Conservation (phyloP, 2,113 vertebrate species). For the Rostratula benghalensis region DNA sequence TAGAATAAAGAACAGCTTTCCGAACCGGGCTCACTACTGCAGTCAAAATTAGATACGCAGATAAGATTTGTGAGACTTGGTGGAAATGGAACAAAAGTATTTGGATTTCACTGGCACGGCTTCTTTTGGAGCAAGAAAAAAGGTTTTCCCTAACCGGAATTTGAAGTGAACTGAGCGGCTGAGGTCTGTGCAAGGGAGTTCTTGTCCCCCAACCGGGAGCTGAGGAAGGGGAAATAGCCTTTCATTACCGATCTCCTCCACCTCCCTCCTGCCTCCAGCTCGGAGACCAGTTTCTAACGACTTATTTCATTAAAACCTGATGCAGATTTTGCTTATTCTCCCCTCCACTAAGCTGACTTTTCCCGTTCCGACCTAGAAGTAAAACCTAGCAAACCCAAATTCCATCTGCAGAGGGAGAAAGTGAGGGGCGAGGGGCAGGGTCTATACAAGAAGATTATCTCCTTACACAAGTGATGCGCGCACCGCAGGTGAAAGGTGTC, state of each 20-base stretch:
- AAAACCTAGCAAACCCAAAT: not conserved
- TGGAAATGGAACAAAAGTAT: not conserved
- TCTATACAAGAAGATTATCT: not conserved
- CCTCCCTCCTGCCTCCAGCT: not conserved
- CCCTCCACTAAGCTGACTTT: not conserved
- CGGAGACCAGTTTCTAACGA: not conserved
- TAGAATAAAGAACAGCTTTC: not conserved
- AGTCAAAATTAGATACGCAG: not conserved
- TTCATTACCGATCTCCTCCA: accelerated
- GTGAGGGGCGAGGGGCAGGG: not conserved
- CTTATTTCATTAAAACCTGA: not conserved
- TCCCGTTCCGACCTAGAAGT: not conserved
- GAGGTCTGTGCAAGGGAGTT: not conserved
- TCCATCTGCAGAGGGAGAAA: not conserved
- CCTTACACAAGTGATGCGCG: constrained; percentile 96
- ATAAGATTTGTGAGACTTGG: not conserved
- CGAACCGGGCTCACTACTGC: not conserved
- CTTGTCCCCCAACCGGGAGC: not conserved
- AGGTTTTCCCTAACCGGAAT: not conserved
- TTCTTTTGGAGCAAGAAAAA: not conserved
- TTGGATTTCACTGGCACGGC: not conserved
- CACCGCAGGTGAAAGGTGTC: constrained; percentile 97
- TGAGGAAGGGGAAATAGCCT: not conserved
- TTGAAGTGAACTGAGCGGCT: not conserved
- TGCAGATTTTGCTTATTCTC: not conserved